phyloP scores from a whole-genome alignment of 2,888 invertebrate species.

The Drosophila barbarae region DNA sequence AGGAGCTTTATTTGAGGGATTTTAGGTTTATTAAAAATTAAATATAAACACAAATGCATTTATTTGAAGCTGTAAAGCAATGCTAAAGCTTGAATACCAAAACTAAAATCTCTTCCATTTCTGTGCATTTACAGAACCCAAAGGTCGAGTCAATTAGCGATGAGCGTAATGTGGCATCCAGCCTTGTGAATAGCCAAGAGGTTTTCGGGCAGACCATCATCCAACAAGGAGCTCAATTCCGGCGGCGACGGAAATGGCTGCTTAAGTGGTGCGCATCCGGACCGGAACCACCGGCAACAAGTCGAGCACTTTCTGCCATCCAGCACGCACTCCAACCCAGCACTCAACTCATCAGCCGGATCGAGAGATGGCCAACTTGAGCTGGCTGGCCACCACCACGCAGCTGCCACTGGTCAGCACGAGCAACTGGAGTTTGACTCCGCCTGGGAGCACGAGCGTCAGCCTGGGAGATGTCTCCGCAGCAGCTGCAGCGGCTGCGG shows the following conservation, averaged over 20 bases:
- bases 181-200: constrained; percentile 49
- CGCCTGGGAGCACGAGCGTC: constrained; percentile 31
- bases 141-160: constrained; percentile 53
- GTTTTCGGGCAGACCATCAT: constrained; percentile 27
- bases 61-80: not conserved
- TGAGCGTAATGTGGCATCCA: constrained; percentile 50
- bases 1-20: too few relatives aligned
- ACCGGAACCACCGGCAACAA: constrained; percentile 20
- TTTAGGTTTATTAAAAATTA: too few relatives aligned
- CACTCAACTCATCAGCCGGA: constrained; percentile 31
- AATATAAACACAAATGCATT: not conserved
- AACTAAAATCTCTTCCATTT: constrained; percentile 10
- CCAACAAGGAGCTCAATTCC: constrained; percentile 44
- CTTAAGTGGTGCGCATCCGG: constrained; percentile 68
- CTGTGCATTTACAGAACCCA: constrained; percentile 24
- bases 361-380: constrained; percentile 53
- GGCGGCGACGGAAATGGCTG: constrained; percentile 62
- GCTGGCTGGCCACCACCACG: constrained; percentile 50
- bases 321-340: constrained; percentile 5
- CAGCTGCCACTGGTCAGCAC: constrained; percentile 52
- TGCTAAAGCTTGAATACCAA: not conserved
- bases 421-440: constrained; percentile 35
- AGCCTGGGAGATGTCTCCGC: constrained; percentile 7
- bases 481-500: constrained; percentile 6
- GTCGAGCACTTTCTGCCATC: constrained; percentile 12